These are phyloP conservation scores for Glyptemys insculpta DNA, from an alignment of 2,797 vertebrate genomes.

Conservation along the genomic window DNA sequence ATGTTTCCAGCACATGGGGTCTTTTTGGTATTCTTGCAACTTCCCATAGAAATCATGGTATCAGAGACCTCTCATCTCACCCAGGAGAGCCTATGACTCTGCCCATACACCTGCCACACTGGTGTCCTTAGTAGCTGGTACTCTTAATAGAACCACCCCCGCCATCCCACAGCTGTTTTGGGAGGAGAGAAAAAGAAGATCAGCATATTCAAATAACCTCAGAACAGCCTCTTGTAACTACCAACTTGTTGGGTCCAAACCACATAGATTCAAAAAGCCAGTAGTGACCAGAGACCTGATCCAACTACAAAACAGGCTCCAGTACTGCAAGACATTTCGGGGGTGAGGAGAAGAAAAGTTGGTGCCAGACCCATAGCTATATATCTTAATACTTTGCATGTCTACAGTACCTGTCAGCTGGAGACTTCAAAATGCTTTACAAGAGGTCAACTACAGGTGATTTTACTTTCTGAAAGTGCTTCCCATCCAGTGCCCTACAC, in stretches of 20 bases:
- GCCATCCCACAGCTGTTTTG: fast-evolving
- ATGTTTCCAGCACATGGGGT: background rate
- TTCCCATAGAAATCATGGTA: background rate
- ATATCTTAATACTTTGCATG: background rate
- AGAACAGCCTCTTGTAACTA: background rate
- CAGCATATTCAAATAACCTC: background rate
- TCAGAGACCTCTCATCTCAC: background rate
- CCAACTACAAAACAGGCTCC: background rate
- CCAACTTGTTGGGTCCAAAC: background rate
- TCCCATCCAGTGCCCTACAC: background rate
- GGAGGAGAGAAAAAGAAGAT: background rate
- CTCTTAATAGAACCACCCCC: background rate
- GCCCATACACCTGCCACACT: background rate
- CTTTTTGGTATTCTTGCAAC: background rate
- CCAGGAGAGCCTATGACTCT: fast-evolving
- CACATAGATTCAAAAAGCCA: background rate
- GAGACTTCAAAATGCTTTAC: fast-evolving
- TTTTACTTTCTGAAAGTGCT: background rate
- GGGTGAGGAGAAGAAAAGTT: background rate
- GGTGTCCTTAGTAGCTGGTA: background rate
- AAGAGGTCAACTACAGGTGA: background rate
- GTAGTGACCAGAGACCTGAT: background rate
- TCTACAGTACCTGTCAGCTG: background rate
- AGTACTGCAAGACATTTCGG: fast-evolving
- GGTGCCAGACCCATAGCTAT: background rate